A percentile compares a stretch with the other conserved stretches of the same genome.
Conservation (phyloP, 2,113 vertebrate species). For the Brachyistius frenatus region DNA sequence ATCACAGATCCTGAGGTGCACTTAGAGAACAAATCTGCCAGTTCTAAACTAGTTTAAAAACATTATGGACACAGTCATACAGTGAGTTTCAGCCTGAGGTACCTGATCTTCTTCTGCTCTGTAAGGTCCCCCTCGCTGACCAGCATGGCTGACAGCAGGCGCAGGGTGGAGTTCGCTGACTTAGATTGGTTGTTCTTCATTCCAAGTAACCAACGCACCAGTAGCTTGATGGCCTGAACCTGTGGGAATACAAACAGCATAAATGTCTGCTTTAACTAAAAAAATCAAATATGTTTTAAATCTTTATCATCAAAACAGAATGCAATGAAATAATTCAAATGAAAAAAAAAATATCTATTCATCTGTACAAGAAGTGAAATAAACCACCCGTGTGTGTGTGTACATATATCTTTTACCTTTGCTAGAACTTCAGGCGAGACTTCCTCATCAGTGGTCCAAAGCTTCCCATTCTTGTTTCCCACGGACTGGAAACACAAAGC, state of each 20-base stretch:
- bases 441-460: constrained; percentile 98
- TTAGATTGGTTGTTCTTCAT: constrained; percentile 99
- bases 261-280: not conserved
- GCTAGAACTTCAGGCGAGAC: constrained; percentile 97
- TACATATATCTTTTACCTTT: constrained; percentile 84
- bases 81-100: not conserved
- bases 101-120: constrained; percentile 99
- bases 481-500: constrained; percentile 85
- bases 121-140: constrained; percentile 98
- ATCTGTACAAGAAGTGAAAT: not conserved
- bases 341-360: not conserved
- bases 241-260: constrained; percentile 58
- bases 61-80: not conserved
- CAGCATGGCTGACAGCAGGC: constrained; percentile 96
- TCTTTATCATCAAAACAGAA: no score
- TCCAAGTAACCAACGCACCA: constrained; percentile 97
- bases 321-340: no score
- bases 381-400: not conserved
- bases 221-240: constrained; percentile 98
- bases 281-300: no score
- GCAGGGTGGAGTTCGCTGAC: constrained; percentile 97
- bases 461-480: constrained; percentile 97
- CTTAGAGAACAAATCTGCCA: no score
- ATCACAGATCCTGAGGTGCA: no score
- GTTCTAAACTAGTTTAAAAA: not conserved